These are phyloP conservation scores for Oreohelix idahoensis DNA, from an alignment of 1,140 invertebrate genomes.

Conservation along the genomic window DNA sequence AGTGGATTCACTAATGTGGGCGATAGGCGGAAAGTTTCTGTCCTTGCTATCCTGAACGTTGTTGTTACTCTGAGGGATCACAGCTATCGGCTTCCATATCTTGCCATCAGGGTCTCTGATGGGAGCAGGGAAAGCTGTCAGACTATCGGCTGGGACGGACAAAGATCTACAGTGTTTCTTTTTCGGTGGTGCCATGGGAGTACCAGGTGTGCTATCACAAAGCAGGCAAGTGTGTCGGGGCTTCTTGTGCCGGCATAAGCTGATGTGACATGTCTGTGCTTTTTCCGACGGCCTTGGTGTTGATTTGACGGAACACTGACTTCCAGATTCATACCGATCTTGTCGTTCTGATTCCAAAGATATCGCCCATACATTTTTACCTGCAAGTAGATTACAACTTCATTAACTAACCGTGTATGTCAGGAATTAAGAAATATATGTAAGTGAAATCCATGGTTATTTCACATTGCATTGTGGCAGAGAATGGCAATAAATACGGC, in stretches of 20 bases:
- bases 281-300: not conserved
- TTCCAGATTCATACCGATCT: not conserved
- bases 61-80: constrained; percentile 45
- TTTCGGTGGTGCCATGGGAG: constrained; percentile 56
- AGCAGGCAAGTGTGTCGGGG: constrained; percentile 4
- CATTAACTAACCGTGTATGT: no score
- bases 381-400: not conserved
- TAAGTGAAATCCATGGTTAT: no score
- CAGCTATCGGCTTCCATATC: constrained; percentile 59
- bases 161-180: constrained; percentile 67
- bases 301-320: not conserved
- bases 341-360: constrained; percentile 27
- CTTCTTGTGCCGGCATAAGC: constrained; percentile 28
- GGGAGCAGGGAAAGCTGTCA: constrained; percentile 47
- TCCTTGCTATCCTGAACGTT: constrained; percentile 5
- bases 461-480: no score
- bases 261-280: not conserved
- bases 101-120: constrained; percentile 42
- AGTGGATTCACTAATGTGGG: not conserved
- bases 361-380: constrained; percentile 37
- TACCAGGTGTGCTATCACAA: constrained; percentile 50
- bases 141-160: constrained; percentile 55
- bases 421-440: no score
- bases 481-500: no score
- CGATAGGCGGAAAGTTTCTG: constrained; percentile 4